phyloP scores from a whole-genome alignment of 1,140 invertebrate genomes.

The Asbolus verrucosus region DNA sequence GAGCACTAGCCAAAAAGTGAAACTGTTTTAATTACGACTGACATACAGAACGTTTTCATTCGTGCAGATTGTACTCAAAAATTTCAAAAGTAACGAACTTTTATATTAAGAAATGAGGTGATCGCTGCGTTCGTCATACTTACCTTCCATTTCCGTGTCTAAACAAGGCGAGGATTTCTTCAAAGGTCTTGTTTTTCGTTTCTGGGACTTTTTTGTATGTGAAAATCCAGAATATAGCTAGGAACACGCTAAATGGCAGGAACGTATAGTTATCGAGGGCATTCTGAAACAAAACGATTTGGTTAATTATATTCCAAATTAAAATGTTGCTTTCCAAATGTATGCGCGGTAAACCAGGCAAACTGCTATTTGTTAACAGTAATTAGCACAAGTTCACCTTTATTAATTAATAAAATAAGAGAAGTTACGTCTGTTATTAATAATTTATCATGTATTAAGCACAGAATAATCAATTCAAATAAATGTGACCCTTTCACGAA shows the following conservation, averaged over 20 bases:
- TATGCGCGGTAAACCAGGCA: too few species aligned
- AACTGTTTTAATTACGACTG: too few species aligned
- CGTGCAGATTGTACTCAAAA: too few species aligned
- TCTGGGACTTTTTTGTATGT: slow-evolving; percentile 98
- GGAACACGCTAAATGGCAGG: slow-evolving; percentile 95
- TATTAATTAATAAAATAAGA: slow-evolving; percentile 31
- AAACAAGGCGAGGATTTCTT: slow-evolving; percentile 95
- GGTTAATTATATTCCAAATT: slow-evolving; percentile 39
- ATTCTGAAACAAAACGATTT: slow-evolving; percentile 73
- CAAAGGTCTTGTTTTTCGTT: slow-evolving; percentile 98
- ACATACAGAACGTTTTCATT: too few species aligned
- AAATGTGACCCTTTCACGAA: slow-evolving; percentile 47
- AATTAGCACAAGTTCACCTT: slow-evolving; percentile 32
- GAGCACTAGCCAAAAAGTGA: too few species aligned
- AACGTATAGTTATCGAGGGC: slow-evolving; percentile 95
- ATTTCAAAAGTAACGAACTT: too few species aligned
- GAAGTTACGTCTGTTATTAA: slow-evolving; percentile 17
- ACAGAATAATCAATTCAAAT: slow-evolving; percentile 40
- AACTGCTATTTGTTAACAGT: neutral
- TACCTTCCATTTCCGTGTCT: slow-evolving; percentile 88
- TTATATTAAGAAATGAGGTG: too few species aligned
- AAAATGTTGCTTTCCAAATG: too few species aligned
- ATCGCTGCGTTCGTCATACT: slow-evolving; percentile 61
- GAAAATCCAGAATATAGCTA: slow-evolving; percentile 97
- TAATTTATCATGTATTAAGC: slow-evolving; percentile 44